A percentile compares a stretch with the other conserved stretches of the same genome.
Conservation (phyloP, 2,888 invertebrate species). For the Ganaspis brasiliensis region DNA sequence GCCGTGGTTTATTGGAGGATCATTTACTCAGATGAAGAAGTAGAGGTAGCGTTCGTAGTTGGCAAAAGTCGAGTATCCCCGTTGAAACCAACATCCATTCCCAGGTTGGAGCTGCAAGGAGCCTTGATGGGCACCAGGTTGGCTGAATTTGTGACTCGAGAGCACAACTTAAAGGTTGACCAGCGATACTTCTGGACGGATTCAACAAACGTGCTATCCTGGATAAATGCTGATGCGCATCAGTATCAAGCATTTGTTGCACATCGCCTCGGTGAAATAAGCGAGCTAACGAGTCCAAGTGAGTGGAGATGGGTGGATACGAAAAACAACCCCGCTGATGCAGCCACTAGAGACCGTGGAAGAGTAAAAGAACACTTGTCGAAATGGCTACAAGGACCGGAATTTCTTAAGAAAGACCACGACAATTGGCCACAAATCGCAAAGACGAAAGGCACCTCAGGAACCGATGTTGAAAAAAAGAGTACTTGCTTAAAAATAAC, state of each 20-base stretch:
- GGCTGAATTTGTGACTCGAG: conserved; percentile 30
- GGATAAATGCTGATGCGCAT: conserved; percentile 49
- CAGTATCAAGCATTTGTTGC: conserved; percentile 53
- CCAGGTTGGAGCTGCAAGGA: conserved; percentile 41
- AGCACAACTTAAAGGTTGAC: background rate
- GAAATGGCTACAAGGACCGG: background rate
- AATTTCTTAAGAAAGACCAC: background rate
- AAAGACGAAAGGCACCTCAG: background rate
- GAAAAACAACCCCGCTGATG: conserved; percentile 61
- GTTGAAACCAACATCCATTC: conserved; percentile 41
- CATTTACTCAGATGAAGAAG: background rate
- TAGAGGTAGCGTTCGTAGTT: conserved; percentile 14
- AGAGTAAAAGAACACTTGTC: background rate
- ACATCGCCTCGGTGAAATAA: no score
- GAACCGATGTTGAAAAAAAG: background rate
- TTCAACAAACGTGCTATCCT: conserved; percentile 55
- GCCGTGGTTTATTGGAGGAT: conserved; percentile 25
- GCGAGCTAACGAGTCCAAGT: conserved; percentile 51
- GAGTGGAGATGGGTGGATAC: conserved; percentile 62
- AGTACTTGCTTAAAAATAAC: background rate
- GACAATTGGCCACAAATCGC: background rate
- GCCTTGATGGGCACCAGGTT: conserved; percentile 38
- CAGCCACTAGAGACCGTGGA: conserved; percentile 48
- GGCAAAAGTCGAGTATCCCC: conserved; percentile 39
- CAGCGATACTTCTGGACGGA: conserved; percentile 45